These are phyloP conservation scores for Etheostoma nigrum DNA, from an alignment of 2,797 vertebrate species.

Conservation along the genomic window DNA sequence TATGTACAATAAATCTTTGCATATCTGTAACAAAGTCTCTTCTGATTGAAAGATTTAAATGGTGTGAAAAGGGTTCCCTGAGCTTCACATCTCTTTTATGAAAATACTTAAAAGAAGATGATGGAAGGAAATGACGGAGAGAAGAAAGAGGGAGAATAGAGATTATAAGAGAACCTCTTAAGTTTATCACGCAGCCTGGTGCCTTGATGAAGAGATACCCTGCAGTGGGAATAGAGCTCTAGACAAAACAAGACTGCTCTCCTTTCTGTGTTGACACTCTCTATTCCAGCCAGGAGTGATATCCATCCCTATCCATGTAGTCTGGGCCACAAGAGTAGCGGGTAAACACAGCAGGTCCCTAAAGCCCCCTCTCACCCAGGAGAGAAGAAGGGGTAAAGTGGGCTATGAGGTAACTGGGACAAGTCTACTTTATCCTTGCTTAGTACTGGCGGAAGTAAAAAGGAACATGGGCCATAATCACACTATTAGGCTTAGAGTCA, in stretches of 20 bases:
- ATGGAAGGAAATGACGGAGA: constrained; percentile 3
- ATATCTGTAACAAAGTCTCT: too few relatives aligned
- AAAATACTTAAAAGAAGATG: constrained; percentile 29
- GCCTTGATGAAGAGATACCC: constrained; percentile 82
- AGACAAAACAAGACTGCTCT: constrained; percentile 83
- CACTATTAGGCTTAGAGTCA: constrained; percentile 29
- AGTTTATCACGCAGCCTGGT: constrained; percentile 76
- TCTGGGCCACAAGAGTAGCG: constrained; percentile 56
- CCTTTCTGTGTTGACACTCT: constrained; percentile 38
- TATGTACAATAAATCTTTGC: too few relatives aligned
- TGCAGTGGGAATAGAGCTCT: constrained; percentile 57
- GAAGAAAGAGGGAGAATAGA: constrained; percentile 32
- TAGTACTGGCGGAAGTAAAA: constrained; percentile 13
- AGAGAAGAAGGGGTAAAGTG: constrained; percentile 16
- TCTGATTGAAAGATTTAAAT: too few relatives aligned
- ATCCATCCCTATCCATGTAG: constrained; percentile 62
- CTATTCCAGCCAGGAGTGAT: constrained; percentile 47
- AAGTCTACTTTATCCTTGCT: constrained; percentile 27
- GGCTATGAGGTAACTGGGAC: constrained; percentile 28
- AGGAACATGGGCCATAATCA: constrained; percentile 27
- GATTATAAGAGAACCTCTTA: constrained; percentile 65
- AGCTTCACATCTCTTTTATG: constrained; percentile 35
- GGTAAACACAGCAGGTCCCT: constrained; percentile 45
- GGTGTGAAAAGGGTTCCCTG: constrained; percentile 10
- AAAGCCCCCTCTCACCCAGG: constrained; percentile 36